phyloP scores from a whole-genome alignment of 2,888 invertebrate species.

The Torymus texanus region DNA sequence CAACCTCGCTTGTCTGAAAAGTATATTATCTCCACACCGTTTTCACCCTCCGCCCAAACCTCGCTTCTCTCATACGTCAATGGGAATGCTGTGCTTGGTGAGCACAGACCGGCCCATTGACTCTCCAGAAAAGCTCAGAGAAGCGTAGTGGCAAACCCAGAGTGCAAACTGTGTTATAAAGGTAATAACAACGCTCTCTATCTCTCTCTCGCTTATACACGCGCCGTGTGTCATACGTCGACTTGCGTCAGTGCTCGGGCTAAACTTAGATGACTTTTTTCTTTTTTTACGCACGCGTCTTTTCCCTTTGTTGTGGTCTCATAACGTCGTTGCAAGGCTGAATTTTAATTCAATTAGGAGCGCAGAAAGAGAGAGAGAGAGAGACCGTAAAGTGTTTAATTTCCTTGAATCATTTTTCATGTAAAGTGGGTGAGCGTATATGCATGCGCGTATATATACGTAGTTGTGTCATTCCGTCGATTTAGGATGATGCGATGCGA shows the following conservation, averaged over 20 bases:
- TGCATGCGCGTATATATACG: neutral
- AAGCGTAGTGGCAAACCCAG: too few relatives aligned
- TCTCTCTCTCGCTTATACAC: too few relatives aligned
- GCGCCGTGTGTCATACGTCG: too few relatives aligned
- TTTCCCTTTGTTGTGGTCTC: slow-evolving; percentile 18
- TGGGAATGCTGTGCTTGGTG: slow-evolving; percentile 19
- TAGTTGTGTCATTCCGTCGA: neutral
- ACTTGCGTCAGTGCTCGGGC: too few relatives aligned
- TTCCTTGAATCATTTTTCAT: slow-evolving; percentile 10
- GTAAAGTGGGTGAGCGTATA: slow-evolving; percentile 7
- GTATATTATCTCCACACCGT: slow-evolving; percentile 4
- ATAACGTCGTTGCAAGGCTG: neutral
- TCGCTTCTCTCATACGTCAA: neutral
- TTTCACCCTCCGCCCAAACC: too few relatives aligned
- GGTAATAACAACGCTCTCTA: too few relatives aligned
- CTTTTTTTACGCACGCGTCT: neutral
- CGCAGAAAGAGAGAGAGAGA: too few relatives aligned
- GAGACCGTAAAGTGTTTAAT: neutral
- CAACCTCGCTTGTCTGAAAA: neutral
- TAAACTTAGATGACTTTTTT: too few relatives aligned
- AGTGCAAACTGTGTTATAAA: too few relatives aligned
- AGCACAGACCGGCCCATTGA: slow-evolving; percentile 34
- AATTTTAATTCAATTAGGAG: slow-evolving; percentile 28
- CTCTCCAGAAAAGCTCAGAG: too few relatives aligned
- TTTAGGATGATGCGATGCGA: neutral